A percentile compares a stretch with the other conserved stretches of the same genome.
Conservation (phyloP, 1,140 invertebrate genomes). For the Metopolophium dirhodum region DNA sequence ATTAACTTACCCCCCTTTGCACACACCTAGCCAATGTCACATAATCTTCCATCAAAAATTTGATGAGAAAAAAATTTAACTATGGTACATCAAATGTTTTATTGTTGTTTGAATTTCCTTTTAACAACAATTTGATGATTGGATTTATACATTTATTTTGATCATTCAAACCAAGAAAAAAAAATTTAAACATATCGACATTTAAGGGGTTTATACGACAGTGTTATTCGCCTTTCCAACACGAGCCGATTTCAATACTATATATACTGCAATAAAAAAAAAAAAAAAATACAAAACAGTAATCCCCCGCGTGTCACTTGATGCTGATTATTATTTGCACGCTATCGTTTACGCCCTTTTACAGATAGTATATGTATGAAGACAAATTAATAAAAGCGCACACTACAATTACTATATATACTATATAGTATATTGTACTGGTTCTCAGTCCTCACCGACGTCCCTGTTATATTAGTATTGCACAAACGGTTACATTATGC, state of each 20-base stretch:
- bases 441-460: background rate
- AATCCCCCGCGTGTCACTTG: conserved; percentile 3
- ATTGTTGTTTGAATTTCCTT: background rate
- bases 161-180: too few species aligned
- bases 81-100: background rate
- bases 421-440: too few species aligned
- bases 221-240: background rate
- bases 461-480: background rate
- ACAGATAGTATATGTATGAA: background rate
- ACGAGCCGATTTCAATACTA: background rate
- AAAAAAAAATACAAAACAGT: background rate
- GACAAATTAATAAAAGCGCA: conserved; percentile 22
- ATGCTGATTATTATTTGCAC: conserved; percentile 9
- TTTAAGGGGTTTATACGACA: background rate
- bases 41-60: background rate
- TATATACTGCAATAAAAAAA: background rate
- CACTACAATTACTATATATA: too few species aligned
- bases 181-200: background rate
- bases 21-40: background rate
- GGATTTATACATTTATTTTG: too few species aligned
- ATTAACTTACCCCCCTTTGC: too few species aligned
- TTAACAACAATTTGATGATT: too few species aligned
- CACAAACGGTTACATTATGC: background rate
- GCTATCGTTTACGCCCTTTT: conserved; percentile 23
- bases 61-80: background rate